Base-by-base conservation (phyloP, 2,113 vertebrate species). In the Malurus elegans region DNA sequence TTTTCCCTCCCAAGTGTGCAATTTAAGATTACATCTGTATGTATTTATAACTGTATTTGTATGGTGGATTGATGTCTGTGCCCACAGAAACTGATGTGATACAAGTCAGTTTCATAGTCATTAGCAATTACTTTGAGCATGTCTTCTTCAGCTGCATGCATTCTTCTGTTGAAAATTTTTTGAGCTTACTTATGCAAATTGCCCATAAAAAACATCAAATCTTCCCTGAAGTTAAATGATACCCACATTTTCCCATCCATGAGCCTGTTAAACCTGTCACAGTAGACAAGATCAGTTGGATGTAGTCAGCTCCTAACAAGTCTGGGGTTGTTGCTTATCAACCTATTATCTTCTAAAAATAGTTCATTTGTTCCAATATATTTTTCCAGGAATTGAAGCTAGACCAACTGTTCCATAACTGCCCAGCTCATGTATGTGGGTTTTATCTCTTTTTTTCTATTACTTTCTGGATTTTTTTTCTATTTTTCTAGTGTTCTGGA, bases 281-380 rank as follows among this genome's bases (percentile, higher is more conserved):
- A 86, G 85, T 19, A 88, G 69, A 48, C 75, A n/a, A 38, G 20
- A 90, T 69, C 9, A 23, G 20, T 86, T 94, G 65, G 75, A 70
- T 86, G 66, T n/a, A 88, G 26, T 90, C 81, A 79, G 54, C 12
- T 65, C n/a, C 60, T 70, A 45, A 66, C 86, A 80, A 83, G 75
- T 92, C 90, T 76, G 45, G 26, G 26, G 79, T 70, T 95, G 92
- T 92, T 93, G 66, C 67, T 90, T 88, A 86, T 50, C 81, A 96
- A 79, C 70, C 47, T 86, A 34, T 23, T 83, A 58, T 93, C 86
- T 83, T 79, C 82, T 92, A 92, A 93, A 92, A 93, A 83, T 51
- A 88, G 74, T 79, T 82, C 2, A 61, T 85, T 82, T 90, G n/a
- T 72, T 80, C 75, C 54, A 76, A n/a, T 86, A 34, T 62, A 53